Evolutionary conservation across 2,888 invertebrate genomes (phyloP).

Genomic region (Hipparchia semele): DNA sequence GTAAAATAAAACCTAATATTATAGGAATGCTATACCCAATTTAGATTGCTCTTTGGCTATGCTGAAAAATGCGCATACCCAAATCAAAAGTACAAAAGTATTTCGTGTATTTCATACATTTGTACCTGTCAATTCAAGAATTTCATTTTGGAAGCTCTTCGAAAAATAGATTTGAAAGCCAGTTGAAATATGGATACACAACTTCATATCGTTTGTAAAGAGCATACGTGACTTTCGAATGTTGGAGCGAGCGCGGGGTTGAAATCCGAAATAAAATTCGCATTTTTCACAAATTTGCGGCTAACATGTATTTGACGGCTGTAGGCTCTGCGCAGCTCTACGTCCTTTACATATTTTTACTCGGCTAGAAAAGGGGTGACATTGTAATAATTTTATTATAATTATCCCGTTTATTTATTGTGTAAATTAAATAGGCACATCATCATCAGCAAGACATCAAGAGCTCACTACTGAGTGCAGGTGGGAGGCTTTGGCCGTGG

Average conservation of each 20-base stretch:
- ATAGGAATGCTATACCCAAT: not conserved
- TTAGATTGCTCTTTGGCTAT: not conserved
- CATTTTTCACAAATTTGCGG: conserved; percentile 31
- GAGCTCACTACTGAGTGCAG: too few species aligned
- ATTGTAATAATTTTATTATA: too few species aligned
- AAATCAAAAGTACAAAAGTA: not conserved
- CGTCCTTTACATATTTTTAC: conserved; percentile 4
- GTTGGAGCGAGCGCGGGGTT: not conserved
- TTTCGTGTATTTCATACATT: not conserved
- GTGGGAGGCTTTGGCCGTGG: too few species aligned
- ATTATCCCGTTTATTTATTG: too few species aligned
- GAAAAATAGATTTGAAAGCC: conserved; percentile 1
- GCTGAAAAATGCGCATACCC: not conserved
- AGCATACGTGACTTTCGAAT: conserved; percentile 18
- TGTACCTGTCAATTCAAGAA: conserved; percentile 6
- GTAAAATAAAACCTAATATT: too few species aligned
- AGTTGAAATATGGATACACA: conserved; percentile 7
- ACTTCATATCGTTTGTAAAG: conserved; percentile 10
- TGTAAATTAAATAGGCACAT: too few species aligned
- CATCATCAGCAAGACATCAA: too few species aligned
- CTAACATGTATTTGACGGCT: conserved; percentile 18
- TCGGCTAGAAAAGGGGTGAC: conserved; percentile 9
- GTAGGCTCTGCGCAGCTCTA: not conserved
- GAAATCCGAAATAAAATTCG: conserved; percentile 18
- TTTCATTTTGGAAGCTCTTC: conserved; percentile 1